Percentiles rank a stretch among this genome's conserved stretches.
phyloP scores from a whole-genome alignment of 2,888 invertebrate genomes.

The Trachelus tabidus region DNA sequence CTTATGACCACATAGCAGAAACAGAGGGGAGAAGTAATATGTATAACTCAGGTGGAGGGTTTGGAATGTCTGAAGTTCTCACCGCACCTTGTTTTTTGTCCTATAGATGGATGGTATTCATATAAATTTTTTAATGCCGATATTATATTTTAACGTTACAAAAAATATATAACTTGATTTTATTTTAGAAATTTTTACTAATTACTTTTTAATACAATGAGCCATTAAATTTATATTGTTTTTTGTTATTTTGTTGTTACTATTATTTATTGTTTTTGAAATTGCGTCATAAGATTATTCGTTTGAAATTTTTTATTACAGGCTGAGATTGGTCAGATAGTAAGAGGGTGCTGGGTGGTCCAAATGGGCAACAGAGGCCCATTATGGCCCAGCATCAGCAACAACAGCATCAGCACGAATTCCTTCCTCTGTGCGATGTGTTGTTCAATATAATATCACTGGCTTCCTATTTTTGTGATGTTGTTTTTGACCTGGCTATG shows the following conservation, averaged over 20 bases:
- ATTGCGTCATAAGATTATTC: background rate
- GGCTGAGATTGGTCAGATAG: constrained; percentile 31
- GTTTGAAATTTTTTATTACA: background rate
- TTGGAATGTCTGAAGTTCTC: background rate
- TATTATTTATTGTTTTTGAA: constrained; percentile 1
- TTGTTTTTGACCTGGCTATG: constrained; percentile 88
- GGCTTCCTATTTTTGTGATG: constrained; percentile 91
- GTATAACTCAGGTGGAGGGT: background rate
- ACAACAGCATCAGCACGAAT: constrained; percentile 70
- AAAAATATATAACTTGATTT: background rate
- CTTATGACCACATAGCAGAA: background rate
- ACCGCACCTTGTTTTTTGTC: constrained; percentile 1
- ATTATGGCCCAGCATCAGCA: constrained; percentile 64
- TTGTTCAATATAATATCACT: constrained; percentile 91
- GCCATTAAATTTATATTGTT: background rate
- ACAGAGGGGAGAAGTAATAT: background rate
- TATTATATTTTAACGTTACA: background rate
- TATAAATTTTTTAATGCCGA: background rate
- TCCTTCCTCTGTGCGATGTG: constrained; percentile 90
- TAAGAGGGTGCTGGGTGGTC: constrained; percentile 48
- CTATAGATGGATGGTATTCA: background rate
- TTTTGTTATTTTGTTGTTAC: background rate
- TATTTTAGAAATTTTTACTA: background rate
- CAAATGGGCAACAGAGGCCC: constrained; percentile 63
- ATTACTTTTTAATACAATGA: background rate